Evolutionary conservation across 2,113 vertebrate species (phyloP).

Genomic region (Rhinogobius similis): DNA sequence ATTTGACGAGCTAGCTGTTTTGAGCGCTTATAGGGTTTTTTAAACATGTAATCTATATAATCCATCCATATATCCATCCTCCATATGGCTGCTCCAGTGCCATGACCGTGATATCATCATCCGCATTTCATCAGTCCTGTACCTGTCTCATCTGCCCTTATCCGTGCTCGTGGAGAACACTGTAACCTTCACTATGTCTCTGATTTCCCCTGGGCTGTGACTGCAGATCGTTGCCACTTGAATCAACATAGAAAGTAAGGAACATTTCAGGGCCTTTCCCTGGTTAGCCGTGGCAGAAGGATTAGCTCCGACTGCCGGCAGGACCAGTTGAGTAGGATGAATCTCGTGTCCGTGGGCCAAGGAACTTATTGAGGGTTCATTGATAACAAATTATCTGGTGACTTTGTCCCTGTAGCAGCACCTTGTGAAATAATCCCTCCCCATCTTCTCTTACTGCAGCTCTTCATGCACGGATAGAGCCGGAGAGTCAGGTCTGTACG

Average conservation of each 20-base stretch:
- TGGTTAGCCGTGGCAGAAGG: constrained; percentile 12
- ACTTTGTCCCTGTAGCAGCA: constrained; percentile 36
- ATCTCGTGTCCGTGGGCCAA: constrained; percentile 34
- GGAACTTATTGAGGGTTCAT: constrained; percentile 34
- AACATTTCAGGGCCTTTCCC: constrained; percentile 3
- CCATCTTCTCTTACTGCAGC: constrained; percentile 21
- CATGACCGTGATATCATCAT: not conserved
- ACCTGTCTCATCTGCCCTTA: not conserved
- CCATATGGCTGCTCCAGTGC: no score
- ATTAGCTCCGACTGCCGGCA: constrained; percentile 24
- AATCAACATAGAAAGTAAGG: constrained; percentile 24
- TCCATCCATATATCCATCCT: no score
- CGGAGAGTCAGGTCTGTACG: not conserved
- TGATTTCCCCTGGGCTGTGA: constrained; percentile 4
- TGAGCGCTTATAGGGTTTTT: no score
- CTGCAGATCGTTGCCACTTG: constrained; percentile 25
- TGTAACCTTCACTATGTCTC: constrained; percentile 2
- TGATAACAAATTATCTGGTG: constrained; percentile 55
- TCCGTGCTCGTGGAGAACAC: not conserved
- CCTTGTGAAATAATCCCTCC: constrained; percentile 49
- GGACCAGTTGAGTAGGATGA: constrained; percentile 39
- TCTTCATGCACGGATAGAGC: constrained; percentile 25
- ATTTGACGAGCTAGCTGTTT: not conserved
- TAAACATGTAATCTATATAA: no score
- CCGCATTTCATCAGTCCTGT: not conserved